phyloP scores from a whole-genome alignment of 1,140 invertebrate species.

The Drosophila jambulina region DNA sequence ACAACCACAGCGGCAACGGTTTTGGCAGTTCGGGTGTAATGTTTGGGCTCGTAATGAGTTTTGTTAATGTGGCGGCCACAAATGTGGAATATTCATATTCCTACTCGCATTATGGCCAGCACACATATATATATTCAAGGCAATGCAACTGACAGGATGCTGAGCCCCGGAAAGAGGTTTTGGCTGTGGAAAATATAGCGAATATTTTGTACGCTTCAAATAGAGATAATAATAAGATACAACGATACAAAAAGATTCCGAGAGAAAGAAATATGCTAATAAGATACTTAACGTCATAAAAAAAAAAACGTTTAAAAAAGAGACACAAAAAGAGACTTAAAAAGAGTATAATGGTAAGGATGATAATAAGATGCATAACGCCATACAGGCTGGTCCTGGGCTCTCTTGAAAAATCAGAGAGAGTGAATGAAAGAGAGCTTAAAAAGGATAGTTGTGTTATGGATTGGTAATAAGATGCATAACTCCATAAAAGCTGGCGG shows the following conservation, averaged over 20 bases:
- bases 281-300: background rate
- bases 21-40: constrained; percentile 1
- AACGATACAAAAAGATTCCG: too few relatives aligned
- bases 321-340: too few relatives aligned
- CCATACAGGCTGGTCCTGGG: background rate
- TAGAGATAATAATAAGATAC: too few relatives aligned
- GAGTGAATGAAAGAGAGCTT: background rate
- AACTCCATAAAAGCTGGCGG: background rate
- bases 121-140: constrained; percentile 2
- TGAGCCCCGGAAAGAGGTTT: constrained; percentile 27
- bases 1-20: constrained; percentile 8
- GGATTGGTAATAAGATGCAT: background rate
- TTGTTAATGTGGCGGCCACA: constrained; percentile 71
- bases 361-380: background rate
- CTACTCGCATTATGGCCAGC: constrained; percentile 28
- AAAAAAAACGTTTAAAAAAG: too few relatives aligned
- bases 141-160: constrained; percentile 39
- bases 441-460: background rate
- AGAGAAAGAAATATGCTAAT: background rate
- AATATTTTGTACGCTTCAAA: background rate
- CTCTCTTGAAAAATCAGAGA: background rate
- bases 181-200: too few relatives aligned
- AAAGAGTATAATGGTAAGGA: too few relatives aligned
- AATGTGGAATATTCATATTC: constrained; percentile 57
- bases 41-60: constrained; percentile 63